Evolutionary conservation across 2,888 invertebrate genomes (phyloP).

Genomic region (Zhuqinia jingwanae): DNA sequence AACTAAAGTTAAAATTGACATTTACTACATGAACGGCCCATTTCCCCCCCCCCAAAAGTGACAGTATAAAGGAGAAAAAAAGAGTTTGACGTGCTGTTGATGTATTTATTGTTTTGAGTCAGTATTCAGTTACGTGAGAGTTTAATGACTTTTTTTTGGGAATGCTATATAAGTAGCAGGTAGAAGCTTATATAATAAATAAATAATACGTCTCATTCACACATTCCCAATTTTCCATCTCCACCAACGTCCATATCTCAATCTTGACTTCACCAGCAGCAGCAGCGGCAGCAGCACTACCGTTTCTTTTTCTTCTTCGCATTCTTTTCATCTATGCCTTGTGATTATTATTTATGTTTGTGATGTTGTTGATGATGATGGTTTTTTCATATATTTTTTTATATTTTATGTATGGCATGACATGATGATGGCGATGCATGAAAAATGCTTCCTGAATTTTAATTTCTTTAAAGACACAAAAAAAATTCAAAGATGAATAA

Average conservation of each 20-base stretch:
- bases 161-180: no score
- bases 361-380: conserved; percentile 1
- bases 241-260: conserved; percentile 18
- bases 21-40: not conserved
- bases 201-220: no score
- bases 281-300: not conserved
- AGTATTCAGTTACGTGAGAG: conserved; percentile 51
- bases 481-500: conserved; percentile 9
- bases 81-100: not conserved
- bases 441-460: conserved; percentile 66
- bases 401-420: no score
- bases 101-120: conserved; percentile 21
- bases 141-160: conserved; percentile 60
- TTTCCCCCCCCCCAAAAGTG: not conserved
- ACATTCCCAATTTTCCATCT: no score
- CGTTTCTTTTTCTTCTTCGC: not conserved
- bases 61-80: conserved; percentile 38
- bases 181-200: no score
- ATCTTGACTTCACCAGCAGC: not conserved
- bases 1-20: no score
- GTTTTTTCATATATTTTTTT: no score
- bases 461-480: conserved; percentile 40
- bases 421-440: conserved; percentile 32
- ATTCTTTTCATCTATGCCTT: no score
- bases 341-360: no score